Base-by-base conservation (phyloP, 2,888 invertebrate species). In the Clepsis dumicolana region DNA sequence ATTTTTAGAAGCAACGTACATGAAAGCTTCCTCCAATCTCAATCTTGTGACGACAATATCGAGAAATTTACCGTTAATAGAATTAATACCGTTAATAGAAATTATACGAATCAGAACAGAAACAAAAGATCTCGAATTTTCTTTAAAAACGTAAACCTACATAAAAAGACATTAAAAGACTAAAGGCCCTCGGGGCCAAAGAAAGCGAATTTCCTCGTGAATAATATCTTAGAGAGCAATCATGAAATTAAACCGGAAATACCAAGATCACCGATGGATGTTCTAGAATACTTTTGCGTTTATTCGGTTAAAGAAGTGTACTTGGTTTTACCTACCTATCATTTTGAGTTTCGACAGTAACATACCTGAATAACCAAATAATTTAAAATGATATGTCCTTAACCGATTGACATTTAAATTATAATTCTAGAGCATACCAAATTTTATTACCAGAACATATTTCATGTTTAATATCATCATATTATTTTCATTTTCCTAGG, bases 201-300 rank as follows among this genome's bases (percentile, higher is more conserved):
- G 14, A 25, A 29, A 61, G 50, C 29, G 24, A 50, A 62, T 44
- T 44, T 18, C 53, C 54, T 18, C 44, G 18, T 3, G 27, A 61
- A 48, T 54, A 61, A 48, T 54, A 54, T 32, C 21, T 18, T 29
- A 14, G 56, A 35, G 21, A 7, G 32, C 14, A 35, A 18, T 8
- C 29, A 14, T 32, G 32, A 16, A 59, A 44, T 27, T 16, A 41
- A n/a, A 59, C 41, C 21, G 41, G 59, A 41, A 27, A 24, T 35
- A n/a, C 14, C 59, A 21, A 59, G 27, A 59, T 27, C 16, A 24
- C 41, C 10, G 18, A 4, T 0, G 8, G 16, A 44, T 44, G 18
- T 44, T 44, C 18, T 44, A 44, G 41, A 41, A 41, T 18, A 25
- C 35, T n/a, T 25, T 41, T 16, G 0, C 16, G n/a, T 25, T 41